These are phyloP conservation scores for Bursaphelenchus mucronatus DNA, from an alignment of 1,140 invertebrate species.

Conservation along the genomic window DNA sequence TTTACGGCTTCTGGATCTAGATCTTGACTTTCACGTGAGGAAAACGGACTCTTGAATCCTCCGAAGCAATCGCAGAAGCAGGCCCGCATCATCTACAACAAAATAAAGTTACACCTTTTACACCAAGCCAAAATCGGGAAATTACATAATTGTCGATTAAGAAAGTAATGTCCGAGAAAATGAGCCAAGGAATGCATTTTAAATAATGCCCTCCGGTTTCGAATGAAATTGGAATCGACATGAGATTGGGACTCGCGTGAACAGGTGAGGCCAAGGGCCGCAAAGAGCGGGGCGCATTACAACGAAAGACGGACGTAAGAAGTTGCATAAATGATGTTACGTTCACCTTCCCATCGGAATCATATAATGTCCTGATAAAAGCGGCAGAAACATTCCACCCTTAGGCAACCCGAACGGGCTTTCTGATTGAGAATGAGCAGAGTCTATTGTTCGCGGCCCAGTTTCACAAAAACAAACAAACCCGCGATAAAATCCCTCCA, in stretches of 20 bases:
- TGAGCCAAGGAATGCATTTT: no score
- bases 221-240: background rate
- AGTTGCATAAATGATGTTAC: background rate
- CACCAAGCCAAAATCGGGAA: background rate
- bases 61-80: slow-evolving; percentile 50
- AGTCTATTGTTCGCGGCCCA: background rate
- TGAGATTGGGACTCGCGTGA: background rate
- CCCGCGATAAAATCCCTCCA: background rate
- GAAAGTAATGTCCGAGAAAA: no score
- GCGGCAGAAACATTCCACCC: background rate
- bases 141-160: background rate
- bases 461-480: background rate
- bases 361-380: background rate
- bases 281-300: background rate
- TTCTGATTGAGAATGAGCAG: background rate
- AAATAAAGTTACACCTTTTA: slow-evolving; percentile 1
- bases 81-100: slow-evolving; percentile 37
- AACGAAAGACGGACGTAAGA: background rate
- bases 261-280: background rate
- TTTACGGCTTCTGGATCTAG: slow-evolving; percentile 40
- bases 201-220: no score
- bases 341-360: background rate
- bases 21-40: slow-evolving; percentile 9
- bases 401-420: background rate
- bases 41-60: slow-evolving; percentile 38